These are phyloP conservation scores for Petrosia ficiformis DNA, from an alignment of 37 sponge, comb jelly and placozoan species.

Conservation along the genomic window DNA sequence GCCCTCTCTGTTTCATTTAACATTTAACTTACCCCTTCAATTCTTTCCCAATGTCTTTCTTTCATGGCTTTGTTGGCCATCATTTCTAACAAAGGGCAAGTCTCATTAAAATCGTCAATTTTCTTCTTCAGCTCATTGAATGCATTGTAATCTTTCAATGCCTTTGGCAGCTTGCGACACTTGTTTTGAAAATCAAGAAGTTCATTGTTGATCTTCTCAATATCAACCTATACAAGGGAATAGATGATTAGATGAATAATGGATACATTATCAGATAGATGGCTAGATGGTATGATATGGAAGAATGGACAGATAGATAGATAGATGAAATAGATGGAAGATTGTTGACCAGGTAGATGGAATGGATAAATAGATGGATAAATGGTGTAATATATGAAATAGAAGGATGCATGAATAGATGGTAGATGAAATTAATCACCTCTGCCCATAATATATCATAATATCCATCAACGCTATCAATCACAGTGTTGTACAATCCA, in stretches of 20 bases:
- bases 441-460: conserved; percentile 97
- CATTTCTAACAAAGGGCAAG: conserved; percentile 94
- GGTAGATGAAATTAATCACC: too few species aligned
- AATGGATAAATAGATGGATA: too few species aligned
- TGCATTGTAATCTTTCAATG: conserved; percentile 97
- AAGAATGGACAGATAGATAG: too few species aligned
- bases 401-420: too few species aligned
- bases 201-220: conserved; percentile 98
- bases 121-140: conserved; percentile 95
- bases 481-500: conserved; percentile 92
- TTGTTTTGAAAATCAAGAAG: conserved; percentile 98
- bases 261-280: too few species aligned
- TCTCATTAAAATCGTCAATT: conserved; percentile 98
- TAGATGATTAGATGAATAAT: background rate
- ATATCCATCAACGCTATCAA: conserved; percentile 98
- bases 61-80: conserved; percentile 96
- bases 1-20: background rate
- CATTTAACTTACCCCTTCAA: conserved; percentile 53
- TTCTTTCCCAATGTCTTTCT: conserved; percentile 92
- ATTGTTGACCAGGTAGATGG: too few species aligned
- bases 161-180: conserved; percentile 98
- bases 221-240: conserved; percentile 62
- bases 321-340: too few species aligned
- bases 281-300: too few species aligned
- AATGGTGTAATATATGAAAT: too few species aligned